phyloP scores from a whole-genome alignment of 2,797 vertebrate genomes.

The Neosilurus hyrtlii region DNA sequence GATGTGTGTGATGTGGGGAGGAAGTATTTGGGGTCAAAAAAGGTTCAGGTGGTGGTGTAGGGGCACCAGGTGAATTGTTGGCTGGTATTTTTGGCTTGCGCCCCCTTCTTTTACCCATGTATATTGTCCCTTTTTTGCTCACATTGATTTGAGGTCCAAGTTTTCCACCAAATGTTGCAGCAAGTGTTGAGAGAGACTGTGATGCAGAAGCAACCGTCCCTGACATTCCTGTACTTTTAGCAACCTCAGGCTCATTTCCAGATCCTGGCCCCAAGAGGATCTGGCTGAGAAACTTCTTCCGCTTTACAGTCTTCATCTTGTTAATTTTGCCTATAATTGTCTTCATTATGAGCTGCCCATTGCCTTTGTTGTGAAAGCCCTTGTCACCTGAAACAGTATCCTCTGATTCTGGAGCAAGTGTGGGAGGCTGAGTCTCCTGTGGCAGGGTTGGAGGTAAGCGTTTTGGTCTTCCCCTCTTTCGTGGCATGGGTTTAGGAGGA shows the following conservation, averaged over 20 bases:
- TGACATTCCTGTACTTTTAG: constrained; percentile 59
- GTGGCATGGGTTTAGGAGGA: constrained; percentile 85
- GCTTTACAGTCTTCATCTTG: constrained; percentile 97
- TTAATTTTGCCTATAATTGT: constrained; percentile 98
- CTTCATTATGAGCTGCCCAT: constrained; percentile 95
- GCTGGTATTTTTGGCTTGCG: constrained; percentile 85
- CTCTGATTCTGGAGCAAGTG: constrained; percentile 80
- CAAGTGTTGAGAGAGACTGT: constrained; percentile 84
- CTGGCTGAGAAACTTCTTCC: constrained; percentile 93
- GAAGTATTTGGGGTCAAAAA: constrained; percentile 73
- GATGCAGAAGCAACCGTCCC: constrained; percentile 64
- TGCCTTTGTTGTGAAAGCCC: constrained; percentile 84
- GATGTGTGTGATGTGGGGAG: constrained; percentile 76
- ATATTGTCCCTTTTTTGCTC: constrained; percentile 99
- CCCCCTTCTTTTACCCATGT: constrained; percentile 96
- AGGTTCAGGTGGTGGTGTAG: constrained; percentile 64
- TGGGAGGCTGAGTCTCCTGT: constrained; percentile 87
- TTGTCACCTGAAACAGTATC: constrained; percentile 75
- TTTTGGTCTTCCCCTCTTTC: constrained; percentile 93
- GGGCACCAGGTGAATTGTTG: constrained; percentile 50
- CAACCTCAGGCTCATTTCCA: constrained; percentile 61
- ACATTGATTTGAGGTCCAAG: constrained; percentile 96
- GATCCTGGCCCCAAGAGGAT: constrained; percentile 79
- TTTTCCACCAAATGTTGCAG: constrained; percentile 91
- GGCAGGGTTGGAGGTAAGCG: constrained; percentile 84